Evolutionary conservation across 2,797 vertebrate species (phyloP).

Genomic region (Helicolenus hilgendorfi): DNA sequence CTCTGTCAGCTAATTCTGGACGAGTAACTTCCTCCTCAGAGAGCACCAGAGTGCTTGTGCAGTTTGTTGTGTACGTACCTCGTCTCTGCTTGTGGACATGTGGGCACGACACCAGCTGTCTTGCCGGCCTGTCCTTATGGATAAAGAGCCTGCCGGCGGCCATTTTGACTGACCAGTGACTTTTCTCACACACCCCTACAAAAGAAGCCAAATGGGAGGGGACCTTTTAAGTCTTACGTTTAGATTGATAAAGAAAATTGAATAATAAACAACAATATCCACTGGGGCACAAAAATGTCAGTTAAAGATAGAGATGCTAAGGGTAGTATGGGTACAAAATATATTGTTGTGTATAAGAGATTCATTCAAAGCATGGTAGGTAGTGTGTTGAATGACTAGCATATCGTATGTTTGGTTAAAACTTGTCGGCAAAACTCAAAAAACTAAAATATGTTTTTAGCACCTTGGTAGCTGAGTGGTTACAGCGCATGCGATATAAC

Average conservation of each 20-base stretch:
- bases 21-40: slow-evolving; percentile 30
- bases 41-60: slow-evolving; percentile 10
- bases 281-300: neutral
- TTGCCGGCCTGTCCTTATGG: slow-evolving; percentile 79
- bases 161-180: slow-evolving; percentile 77
- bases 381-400: neutral
- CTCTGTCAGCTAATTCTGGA: slow-evolving; percentile 31
- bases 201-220: slow-evolving; percentile 77
- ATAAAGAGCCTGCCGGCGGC: slow-evolving; percentile 59
- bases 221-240: slow-evolving; percentile 54
- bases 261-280: slow-evolving; percentile 23
- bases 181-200: slow-evolving; percentile 76
- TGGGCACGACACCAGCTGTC: slow-evolving; percentile 69
- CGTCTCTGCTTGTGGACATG: slow-evolving; percentile 58
- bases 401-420: neutral
- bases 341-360: neutral
- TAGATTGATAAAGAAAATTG: slow-evolving; percentile 6
- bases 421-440: neutral
- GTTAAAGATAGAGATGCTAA: neutral
- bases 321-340: neutral
- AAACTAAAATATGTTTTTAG: neutral
- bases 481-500: no score
- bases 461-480: neutral
- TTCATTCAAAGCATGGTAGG: neutral
- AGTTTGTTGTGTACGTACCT: slow-evolving; percentile 69